Percentiles rank a stretch among this genome's conserved stretches.
Evolutionary conservation across 2,797 vertebrate genomes (phyloP).

Genomic region (Girardinus metallicus): DNA sequence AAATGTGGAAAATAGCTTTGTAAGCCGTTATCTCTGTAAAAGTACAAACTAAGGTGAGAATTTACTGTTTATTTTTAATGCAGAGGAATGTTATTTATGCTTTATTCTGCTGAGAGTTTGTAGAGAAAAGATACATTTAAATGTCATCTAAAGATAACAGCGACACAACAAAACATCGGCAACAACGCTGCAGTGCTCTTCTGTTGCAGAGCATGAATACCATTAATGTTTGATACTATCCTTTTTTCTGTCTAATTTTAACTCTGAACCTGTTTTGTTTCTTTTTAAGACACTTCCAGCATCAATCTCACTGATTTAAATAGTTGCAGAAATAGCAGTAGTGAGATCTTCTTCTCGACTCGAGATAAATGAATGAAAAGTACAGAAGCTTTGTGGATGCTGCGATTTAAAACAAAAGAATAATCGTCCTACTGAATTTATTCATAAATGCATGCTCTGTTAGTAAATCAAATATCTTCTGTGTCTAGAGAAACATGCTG

Average conservation of each 20-base stretch:
- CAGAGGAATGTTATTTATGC: background rate
- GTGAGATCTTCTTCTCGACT: background rate
- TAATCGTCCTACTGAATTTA: background rate
- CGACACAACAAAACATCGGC: background rate
- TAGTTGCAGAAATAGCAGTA: background rate
- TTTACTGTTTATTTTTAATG: background rate
- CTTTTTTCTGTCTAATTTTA: background rate
- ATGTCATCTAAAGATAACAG: background rate
- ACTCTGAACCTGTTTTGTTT: background rate
- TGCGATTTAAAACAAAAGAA: background rate
- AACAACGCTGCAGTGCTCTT: background rate
- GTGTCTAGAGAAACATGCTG: background rate
- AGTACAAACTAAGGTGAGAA: background rate
- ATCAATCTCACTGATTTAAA: background rate
- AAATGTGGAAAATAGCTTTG: background rate
- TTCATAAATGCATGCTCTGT: background rate
- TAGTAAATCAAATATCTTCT: background rate
- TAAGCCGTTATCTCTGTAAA: background rate
- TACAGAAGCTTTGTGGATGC: background rate
- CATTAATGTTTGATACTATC: background rate
- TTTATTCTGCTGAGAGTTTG: background rate
- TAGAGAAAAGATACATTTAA: background rate
- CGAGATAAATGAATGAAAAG: background rate
- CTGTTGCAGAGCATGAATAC: background rate
- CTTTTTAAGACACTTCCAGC: background rate